A percentile compares a stretch with the other conserved stretches of the same genome.
phyloP scores from a whole-genome alignment of 2,113 vertebrate genomes.

The Lophius piscatorius region DNA sequence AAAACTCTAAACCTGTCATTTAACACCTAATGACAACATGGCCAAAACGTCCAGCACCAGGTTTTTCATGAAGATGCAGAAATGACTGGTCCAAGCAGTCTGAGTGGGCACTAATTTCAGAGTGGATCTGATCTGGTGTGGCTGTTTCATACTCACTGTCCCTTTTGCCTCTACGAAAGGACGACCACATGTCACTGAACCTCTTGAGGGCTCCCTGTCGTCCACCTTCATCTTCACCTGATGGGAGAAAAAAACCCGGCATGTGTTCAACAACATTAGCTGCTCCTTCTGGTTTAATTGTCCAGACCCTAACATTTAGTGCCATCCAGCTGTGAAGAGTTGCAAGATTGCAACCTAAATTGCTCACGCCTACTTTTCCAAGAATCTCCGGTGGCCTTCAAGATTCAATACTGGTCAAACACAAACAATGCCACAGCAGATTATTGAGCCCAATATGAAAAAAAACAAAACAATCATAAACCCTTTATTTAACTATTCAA shows the following conservation, averaged over 20 bases:
- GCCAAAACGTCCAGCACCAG: background rate
- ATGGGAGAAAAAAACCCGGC: conserved; percentile 1
- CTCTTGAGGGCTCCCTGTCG: conserved; percentile 69
- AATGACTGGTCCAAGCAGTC: background rate
- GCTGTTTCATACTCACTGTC: conserved; percentile 63
- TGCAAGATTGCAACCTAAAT: no score
- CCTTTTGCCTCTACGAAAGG: conserved; percentile 65
- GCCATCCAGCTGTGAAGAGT: no score
- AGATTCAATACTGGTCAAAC: no score
- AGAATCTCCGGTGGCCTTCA: no score
- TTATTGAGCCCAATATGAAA: no score
- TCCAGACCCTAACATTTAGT: no score
- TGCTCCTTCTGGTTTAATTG: background rate
- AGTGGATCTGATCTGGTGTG: background rate
- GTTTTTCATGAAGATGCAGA: background rate
- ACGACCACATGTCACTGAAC: conserved; percentile 72
- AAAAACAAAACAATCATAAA: no score
- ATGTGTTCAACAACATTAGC: background rate
- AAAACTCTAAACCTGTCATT: background rate
- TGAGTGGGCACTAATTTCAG: background rate
- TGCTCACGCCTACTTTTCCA: no score
- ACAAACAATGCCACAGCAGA: no score
- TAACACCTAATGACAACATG: background rate
- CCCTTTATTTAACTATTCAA: no score
- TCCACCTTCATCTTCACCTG: conserved; percentile 58